A percentile compares a stretch with the other conserved stretches of the same genome.
These are phyloP conservation scores for Caenorhabditis imperialis DNA, from an alignment of 2,888 invertebrate species.

Conservation along the genomic window DNA sequence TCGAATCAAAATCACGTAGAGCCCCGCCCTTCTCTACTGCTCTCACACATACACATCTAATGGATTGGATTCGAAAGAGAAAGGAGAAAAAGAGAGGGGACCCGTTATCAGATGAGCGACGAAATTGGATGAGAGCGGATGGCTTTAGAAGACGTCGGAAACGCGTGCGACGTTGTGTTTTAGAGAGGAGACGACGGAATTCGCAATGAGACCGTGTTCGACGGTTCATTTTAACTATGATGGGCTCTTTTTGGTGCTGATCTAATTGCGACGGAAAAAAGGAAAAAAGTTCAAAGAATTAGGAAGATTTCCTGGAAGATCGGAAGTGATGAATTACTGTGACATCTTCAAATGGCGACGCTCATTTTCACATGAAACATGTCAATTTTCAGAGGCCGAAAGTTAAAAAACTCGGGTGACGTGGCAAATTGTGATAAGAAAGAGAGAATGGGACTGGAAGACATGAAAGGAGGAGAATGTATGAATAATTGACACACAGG, in stretches of 20 bases:
- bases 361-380: constrained; percentile 12
- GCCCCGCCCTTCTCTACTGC: too few species aligned
- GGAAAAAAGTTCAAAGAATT: constrained; percentile 6
- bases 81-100: too few species aligned
- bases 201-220: too few species aligned
- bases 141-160: constrained; percentile 3
- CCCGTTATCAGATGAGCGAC: constrained; percentile 28
- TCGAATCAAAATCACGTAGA: constrained; percentile 22
- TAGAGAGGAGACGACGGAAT: too few species aligned
- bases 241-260: too few species aligned
- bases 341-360: constrained; percentile 25
- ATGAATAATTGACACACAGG: constrained; percentile 14
- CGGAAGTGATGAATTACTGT: constrained; percentile 31
- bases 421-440: neutral
- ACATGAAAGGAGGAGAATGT: constrained; percentile 2
- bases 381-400: constrained; percentile 2
- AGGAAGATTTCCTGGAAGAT: constrained; percentile 5
- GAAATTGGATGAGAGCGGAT: constrained; percentile 22
- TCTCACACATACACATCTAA: constrained; percentile 4
- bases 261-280: too few species aligned
- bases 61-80: constrained; percentile 36
- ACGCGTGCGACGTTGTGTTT: constrained; percentile 14
- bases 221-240: too few species aligned
- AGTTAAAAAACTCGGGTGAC: neutral
- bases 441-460: constrained; percentile 6